Conservation (phyloP, 2,797 vertebrate species). For the Acrossocheilus wenchowensis region DNA sequence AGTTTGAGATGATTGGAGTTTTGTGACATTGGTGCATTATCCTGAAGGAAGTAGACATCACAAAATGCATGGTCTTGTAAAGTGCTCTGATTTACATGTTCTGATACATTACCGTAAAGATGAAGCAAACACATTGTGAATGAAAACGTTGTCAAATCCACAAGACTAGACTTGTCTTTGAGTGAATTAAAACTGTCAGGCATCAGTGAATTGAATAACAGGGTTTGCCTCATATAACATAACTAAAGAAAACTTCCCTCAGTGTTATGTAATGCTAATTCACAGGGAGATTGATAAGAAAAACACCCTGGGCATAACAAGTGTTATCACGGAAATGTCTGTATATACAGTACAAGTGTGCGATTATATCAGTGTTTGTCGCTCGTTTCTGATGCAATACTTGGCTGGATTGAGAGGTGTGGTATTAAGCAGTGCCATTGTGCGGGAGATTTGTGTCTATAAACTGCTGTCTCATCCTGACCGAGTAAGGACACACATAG, state of each 20-base stretch:
- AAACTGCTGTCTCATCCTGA: slow-evolving; percentile 52
- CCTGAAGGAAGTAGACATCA: neutral
- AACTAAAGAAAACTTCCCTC: slow-evolving; percentile 6
- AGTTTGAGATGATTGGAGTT: neutral
- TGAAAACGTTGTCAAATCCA: neutral
- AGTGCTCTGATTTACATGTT: neutral
- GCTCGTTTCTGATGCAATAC: slow-evolving; percentile 58
- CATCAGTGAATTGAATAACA: slow-evolving; percentile 13
- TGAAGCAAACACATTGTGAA: neutral
- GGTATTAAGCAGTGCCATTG: slow-evolving; percentile 32
- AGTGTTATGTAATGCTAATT: slow-evolving; percentile 23
- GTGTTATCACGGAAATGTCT: neutral
- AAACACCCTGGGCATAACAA: neutral
- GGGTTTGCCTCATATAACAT: neutral
- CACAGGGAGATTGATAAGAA: slow-evolving; percentile 20
- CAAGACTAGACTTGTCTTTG: neutral
- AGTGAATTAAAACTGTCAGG: slow-evolving; percentile 13
- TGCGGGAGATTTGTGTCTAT: slow-evolving; percentile 11
- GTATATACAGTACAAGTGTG: slow-evolving; percentile 14
- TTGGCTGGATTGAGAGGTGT: slow-evolving; percentile 40
- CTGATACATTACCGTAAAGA: neutral
- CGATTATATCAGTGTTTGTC: slow-evolving; percentile 15
- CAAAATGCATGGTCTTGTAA: neutral
- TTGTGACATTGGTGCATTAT: neutral
- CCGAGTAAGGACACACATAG: neutral